A percentile compares a stretch with the other conserved stretches of the same genome.
Conservation (phyloP, 2,797 vertebrate species). For the Pangasius larnaudii region DNA sequence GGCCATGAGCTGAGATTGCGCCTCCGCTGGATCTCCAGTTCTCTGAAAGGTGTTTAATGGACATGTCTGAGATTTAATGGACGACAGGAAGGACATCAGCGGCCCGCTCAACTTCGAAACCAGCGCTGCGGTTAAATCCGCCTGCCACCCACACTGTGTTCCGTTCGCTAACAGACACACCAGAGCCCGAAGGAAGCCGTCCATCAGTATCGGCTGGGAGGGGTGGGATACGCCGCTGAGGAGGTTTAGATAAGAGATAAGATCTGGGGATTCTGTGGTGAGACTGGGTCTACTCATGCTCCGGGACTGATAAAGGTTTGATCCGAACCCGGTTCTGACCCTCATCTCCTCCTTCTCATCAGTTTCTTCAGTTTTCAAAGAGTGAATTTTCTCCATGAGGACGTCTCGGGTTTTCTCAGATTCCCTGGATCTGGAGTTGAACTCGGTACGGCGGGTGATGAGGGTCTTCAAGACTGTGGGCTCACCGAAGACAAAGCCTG, state of each 20-base stretch:
- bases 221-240: constrained; percentile 63
- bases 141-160: constrained; percentile 71
- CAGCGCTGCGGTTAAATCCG: constrained; percentile 67
- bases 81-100: constrained; percentile 60
- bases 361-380: constrained; percentile 50
- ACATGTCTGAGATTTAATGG: constrained; percentile 69
- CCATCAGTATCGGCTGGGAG: constrained; percentile 59
- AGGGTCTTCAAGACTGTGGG: constrained; percentile 16
- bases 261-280: constrained; percentile 35
- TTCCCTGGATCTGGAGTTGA: constrained; percentile 21
- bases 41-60: constrained; percentile 47
- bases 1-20: neutral
- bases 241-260: constrained; percentile 59
- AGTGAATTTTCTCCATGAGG: constrained; percentile 65
- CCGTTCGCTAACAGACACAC: constrained; percentile 74
- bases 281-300: constrained; percentile 2
- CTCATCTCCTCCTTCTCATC: neutral
- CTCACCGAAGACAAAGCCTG: constrained; percentile 47
- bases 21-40: constrained; percentile 41
- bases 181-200: constrained; percentile 62
- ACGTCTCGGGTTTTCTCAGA: constrained; percentile 64
- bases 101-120: constrained; percentile 63
- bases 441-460: constrained; percentile 41
- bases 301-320: constrained; percentile 3
- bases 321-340: neutral